Evolutionary conservation across 2,113 vertebrate species (phyloP).

Genomic region (Oophaga pumilio): DNA sequence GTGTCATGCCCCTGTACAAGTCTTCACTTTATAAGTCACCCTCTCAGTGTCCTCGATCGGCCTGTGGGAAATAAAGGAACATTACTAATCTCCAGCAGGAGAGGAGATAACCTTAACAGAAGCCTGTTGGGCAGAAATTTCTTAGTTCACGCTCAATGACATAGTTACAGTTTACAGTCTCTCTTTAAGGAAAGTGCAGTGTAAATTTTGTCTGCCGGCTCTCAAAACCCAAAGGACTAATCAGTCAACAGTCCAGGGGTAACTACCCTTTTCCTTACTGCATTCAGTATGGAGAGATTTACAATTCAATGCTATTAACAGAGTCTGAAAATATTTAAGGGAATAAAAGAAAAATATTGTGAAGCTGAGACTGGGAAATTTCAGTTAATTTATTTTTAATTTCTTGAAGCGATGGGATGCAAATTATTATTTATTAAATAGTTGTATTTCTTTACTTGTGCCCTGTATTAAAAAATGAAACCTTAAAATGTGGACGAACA

Average conservation of each 20-base stretch:
- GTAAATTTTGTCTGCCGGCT: neutral
- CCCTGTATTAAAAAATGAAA: too few relatives aligned
- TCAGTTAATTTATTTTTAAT: too few relatives aligned
- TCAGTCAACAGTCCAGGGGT: conserved; percentile 28
- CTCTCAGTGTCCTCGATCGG: conserved; percentile 6
- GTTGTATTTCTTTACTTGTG: too few relatives aligned
- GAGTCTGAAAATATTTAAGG: neutral
- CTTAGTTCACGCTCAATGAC: conserved; percentile 15
- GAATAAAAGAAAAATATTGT: too few relatives aligned
- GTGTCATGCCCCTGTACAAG: neutral
- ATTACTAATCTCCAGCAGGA: conserved; percentile 22
- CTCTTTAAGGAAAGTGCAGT: conserved; percentile 12
- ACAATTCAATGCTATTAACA: neutral
- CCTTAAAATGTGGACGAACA: too few relatives aligned
- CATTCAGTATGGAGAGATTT: neutral
- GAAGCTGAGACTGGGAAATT: too few relatives aligned
- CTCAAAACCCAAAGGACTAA: conserved; percentile 18
- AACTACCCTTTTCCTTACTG: neutral
- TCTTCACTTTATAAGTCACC: conserved; percentile 7
- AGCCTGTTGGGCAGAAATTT: conserved; percentile 23
- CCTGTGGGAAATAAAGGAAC: conserved; percentile 31
- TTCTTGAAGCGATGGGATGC: too few relatives aligned
- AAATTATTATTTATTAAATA: too few relatives aligned
- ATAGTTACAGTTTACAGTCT: conserved; percentile 23
- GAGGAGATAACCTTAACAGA: conserved; percentile 35